Evolutionary conservation across 2,888 invertebrate genomes (phyloP).

Genomic region (Helleia helle): DNA sequence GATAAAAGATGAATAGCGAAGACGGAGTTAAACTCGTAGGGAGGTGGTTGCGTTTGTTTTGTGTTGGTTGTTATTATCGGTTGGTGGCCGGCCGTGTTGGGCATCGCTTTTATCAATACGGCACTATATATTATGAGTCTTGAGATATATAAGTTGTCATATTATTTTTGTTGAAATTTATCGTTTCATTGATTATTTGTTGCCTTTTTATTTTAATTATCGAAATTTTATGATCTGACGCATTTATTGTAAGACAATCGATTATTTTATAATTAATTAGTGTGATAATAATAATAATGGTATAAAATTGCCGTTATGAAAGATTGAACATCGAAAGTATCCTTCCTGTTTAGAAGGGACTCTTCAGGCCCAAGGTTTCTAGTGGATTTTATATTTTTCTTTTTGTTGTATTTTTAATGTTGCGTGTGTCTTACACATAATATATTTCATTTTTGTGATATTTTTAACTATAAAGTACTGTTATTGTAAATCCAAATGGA

Average conservation of each 20-base stretch:
- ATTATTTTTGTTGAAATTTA: constrained; percentile 69
- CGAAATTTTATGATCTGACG: constrained; percentile 75
- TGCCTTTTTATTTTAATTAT: constrained; percentile 66
- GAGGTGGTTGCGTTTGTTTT: constrained; percentile 56
- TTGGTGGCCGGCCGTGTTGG: constrained; percentile 35
- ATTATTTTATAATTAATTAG: constrained; percentile 74
- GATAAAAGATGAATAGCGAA: constrained; percentile 72
- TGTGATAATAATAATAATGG: constrained; percentile 71
- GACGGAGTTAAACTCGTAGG: constrained; percentile 70
- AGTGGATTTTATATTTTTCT: constrained; percentile 72
- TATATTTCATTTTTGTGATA: constrained; percentile 76
- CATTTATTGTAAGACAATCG: constrained; percentile 75
- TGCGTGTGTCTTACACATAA: constrained; percentile 76
- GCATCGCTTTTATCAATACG: constrained; percentile 72
- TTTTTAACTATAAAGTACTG: constrained; percentile 76
- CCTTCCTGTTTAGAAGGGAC: constrained; percentile 74
- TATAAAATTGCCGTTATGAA: constrained; percentile 72
- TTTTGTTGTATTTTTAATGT: constrained; percentile 74
- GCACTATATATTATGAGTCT: constrained; percentile 53
- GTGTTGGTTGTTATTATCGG: constrained; percentile 53
- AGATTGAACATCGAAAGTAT: constrained; percentile 74
- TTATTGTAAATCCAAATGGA: constrained; percentile 72
- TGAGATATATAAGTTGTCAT: constrained; percentile 66
- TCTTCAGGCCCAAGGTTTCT: constrained; percentile 72
- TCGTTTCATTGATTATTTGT: constrained; percentile 70